A percentile compares a stretch with the other conserved stretches of the same genome.
These are phyloP conservation scores for Scaptodrosophila lebanonensis DNA, from an alignment of 1,140 invertebrate species.

Conservation along the genomic window DNA sequence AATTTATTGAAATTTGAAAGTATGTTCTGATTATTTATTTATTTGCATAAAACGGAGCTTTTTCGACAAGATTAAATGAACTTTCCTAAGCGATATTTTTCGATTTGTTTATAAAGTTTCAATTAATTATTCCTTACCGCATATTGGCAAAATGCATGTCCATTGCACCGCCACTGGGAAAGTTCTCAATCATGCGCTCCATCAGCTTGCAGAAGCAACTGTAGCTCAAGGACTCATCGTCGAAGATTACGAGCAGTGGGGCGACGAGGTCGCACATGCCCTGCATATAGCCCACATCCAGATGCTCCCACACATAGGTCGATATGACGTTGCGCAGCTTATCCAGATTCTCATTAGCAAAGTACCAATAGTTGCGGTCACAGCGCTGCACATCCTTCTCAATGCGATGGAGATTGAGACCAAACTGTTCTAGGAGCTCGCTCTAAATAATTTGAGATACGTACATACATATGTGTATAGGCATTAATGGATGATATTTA, in stretches of 20 bases:
- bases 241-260: constrained; percentile 93
- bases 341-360: constrained; percentile 91
- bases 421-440: constrained; percentile 91
- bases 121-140: constrained; percentile 80
- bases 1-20: too few relatives aligned
- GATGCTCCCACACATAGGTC: constrained; percentile 97
- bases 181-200: constrained; percentile 93
- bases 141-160: constrained; percentile 97
- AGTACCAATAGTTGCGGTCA: constrained; percentile 95
- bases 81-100: too few relatives aligned
- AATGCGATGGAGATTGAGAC: constrained; percentile 93
- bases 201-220: constrained; percentile 94
- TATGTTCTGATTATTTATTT: too few relatives aligned
- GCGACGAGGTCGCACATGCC: constrained; percentile 98
- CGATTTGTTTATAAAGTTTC: too few relatives aligned
- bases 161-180: constrained; percentile 95
- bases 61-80: not conserved
- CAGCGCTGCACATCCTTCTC: constrained; percentile 98
- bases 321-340: constrained; percentile 97
- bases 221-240: constrained; percentile 94
- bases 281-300: constrained; percentile 93
- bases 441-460: constrained; percentile 78
- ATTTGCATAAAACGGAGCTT: not conserved
- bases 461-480: too few relatives aligned
- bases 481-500: too few relatives aligned